phyloP scores from a whole-genome alignment of 2,888 invertebrate genomes.

The Drosophila algonquin region DNA sequence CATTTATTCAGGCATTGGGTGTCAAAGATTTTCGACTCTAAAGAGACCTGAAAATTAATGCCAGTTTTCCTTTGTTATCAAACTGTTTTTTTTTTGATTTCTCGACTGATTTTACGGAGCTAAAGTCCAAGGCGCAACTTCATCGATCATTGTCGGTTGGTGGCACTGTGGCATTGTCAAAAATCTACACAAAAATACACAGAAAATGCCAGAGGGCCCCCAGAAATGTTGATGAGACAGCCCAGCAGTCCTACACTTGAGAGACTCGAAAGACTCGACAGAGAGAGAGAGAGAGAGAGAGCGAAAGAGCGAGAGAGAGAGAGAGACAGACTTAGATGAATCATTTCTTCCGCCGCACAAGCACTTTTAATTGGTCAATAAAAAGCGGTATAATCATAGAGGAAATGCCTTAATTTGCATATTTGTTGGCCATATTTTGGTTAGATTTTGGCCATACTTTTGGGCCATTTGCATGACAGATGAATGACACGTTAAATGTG shows the following conservation, averaged over 20 bases:
- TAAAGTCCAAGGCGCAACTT: slow-evolving; percentile 57
- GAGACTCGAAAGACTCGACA: slow-evolving; percentile 27
- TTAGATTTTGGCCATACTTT: slow-evolving; percentile 13
- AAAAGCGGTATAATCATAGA: slow-evolving; percentile 55
- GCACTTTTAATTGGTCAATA: slow-evolving; percentile 69
- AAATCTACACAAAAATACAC: slow-evolving; percentile 27
- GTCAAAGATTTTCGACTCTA: slow-evolving; percentile 71
- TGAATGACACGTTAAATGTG: slow-evolving; percentile 41
- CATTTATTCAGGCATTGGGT: slow-evolving; percentile 75
- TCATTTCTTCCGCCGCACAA: slow-evolving; percentile 45
- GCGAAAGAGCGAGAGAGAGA: not conserved
- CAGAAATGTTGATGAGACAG: slow-evolving; percentile 27
- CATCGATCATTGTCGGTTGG: slow-evolving; percentile 67
- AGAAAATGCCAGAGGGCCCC: slow-evolving; percentile 43
- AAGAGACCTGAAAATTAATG: slow-evolving; percentile 74
- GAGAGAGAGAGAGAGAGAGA: slow-evolving; percentile 19
- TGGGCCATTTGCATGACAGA: not conserved
- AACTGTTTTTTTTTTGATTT: slow-evolving; percentile 22
- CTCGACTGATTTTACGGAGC: slow-evolving; percentile 49
- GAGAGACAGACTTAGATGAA: slow-evolving; percentile 42
- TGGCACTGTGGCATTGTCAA: slow-evolving; percentile 38
- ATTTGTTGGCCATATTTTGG: slow-evolving; percentile 39
- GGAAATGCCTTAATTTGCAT: slow-evolving; percentile 62
- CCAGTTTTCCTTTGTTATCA: slow-evolving; percentile 76
- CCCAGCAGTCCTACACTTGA: slow-evolving; percentile 1